These are phyloP conservation scores for Coptodon bakossiorum DNA, from an alignment of 2,113 vertebrate genomes.

Conservation along the genomic window DNA sequence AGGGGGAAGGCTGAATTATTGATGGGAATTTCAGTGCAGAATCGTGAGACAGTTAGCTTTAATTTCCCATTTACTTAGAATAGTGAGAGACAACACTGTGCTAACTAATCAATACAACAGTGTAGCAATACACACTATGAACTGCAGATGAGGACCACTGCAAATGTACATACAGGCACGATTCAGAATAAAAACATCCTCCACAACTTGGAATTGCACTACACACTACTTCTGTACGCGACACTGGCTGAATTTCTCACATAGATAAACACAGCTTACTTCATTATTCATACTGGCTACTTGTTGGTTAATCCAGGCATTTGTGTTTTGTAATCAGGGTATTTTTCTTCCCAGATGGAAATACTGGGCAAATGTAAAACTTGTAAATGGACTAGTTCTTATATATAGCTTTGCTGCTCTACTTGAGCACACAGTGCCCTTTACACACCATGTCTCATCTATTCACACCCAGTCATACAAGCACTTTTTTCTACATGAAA, in stretches of 20 bases:
- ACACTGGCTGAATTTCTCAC: neutral
- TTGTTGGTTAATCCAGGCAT: neutral
- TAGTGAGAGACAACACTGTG: conserved; percentile 36
- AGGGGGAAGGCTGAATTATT: conserved; percentile 62
- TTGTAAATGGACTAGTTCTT: neutral
- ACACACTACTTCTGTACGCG: neutral
- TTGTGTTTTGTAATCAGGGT: neutral
- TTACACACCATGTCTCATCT: neutral
- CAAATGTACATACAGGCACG: neutral
- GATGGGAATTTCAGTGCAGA: conserved; percentile 57
- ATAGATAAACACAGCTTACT: neutral
- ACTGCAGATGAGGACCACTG: neutral
- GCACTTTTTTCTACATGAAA: neutral
- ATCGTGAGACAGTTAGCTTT: conserved; percentile 71
- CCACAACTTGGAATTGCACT: fast-evolving
- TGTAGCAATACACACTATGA: neutral
- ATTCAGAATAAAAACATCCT: neutral
- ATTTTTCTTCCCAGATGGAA: neutral
- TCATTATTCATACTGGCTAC: neutral
- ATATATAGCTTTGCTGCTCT: neutral
- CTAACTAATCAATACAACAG: conserved; percentile 56
- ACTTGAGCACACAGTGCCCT: neutral
- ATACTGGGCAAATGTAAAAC: neutral
- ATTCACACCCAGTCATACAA: neutral
- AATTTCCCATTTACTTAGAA: conserved; percentile 68